Evolutionary conservation across 2,888 invertebrate genomes (phyloP), one percentile per base, ranked within the genome.

Genomic region (Netelia melanura): DNA sequence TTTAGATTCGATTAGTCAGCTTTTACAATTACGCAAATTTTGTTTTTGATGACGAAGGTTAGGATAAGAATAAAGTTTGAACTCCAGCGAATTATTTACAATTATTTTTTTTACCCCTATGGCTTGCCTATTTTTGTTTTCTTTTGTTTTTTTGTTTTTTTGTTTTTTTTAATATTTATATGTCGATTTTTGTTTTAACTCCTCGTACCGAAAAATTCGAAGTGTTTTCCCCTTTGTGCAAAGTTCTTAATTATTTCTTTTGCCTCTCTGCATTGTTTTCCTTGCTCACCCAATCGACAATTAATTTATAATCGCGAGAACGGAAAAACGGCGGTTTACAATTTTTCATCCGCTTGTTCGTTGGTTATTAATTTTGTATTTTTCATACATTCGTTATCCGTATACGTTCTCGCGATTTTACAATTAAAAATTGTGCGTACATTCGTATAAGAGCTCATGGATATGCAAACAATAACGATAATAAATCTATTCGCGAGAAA

Each of bases 51-150:
- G 86, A 87, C 85, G 14, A 48, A 81, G 82, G 78, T 91, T 38
- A 92, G 89, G 91, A 92, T 92, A 93, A 91, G 92, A 93, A 92
- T 93, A 93, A 91, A 90, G 91, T 80, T 93, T 92, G 90, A 92
- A 93, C 91, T 92, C 90, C 89, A 91, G 91, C 91, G 80, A 91
- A 91, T 91, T 93, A 93, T 92, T 90, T 93, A 93, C 93, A 93
- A 91, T 92, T 92, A 90, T 87, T 89, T 89, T 71, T 21, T 21
- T 72, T 58, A 21, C 17, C 58, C 86, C 87, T 90, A 88, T 86
- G 82, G 84, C 81, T 86, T 75, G 80, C 82, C 74, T 78, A 84
- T 75, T 78, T 62, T 68, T 54, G 48, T 38, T n/a, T 67, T 17
- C 38, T 48, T 68, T 75, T 74, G 10, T 65, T 48, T 75, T 75